phyloP scores from a whole-genome alignment of 2,113 vertebrate genomes.

The Siniperca chuatsi region DNA sequence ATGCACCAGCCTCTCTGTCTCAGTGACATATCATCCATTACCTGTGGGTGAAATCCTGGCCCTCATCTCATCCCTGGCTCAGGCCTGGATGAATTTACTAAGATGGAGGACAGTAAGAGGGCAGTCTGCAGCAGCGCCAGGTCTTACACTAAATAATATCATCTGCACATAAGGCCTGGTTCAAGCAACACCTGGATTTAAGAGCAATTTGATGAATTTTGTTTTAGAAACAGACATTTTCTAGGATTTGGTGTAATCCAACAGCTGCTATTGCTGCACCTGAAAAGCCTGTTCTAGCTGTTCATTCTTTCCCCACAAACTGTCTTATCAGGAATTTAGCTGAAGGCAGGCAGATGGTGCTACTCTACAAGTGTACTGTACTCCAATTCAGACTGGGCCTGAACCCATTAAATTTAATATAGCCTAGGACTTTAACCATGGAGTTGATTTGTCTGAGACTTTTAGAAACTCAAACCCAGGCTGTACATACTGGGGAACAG shows the following conservation, averaged over 20 bases:
- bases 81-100: conserved; percentile 30
- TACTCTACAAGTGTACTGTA: background rate
- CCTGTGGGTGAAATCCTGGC: conserved; percentile 40
- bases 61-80: conserved; percentile 36
- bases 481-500: background rate
- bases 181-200: conserved; percentile 21
- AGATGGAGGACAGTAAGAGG: conserved; percentile 28
- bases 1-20: conserved; percentile 35
- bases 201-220: conserved; percentile 13
- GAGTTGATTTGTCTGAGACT: background rate
- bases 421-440: background rate
- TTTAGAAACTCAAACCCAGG: background rate
- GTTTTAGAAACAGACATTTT: conserved; percentile 21
- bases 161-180: background rate
- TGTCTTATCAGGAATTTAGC: conserved; percentile 5
- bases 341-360: conserved; percentile 15
- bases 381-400: background rate
- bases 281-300: background rate
- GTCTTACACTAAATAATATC: background rate
- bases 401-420: background rate
- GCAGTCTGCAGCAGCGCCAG: background rate
- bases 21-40: conserved; percentile 53
- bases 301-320: background rate
- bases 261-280: background rate
- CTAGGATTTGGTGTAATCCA: conserved; percentile 14